Evolutionary conservation across 2,888 invertebrate species (phyloP).

Genomic region (Stenchaetothrips biformis): DNA sequence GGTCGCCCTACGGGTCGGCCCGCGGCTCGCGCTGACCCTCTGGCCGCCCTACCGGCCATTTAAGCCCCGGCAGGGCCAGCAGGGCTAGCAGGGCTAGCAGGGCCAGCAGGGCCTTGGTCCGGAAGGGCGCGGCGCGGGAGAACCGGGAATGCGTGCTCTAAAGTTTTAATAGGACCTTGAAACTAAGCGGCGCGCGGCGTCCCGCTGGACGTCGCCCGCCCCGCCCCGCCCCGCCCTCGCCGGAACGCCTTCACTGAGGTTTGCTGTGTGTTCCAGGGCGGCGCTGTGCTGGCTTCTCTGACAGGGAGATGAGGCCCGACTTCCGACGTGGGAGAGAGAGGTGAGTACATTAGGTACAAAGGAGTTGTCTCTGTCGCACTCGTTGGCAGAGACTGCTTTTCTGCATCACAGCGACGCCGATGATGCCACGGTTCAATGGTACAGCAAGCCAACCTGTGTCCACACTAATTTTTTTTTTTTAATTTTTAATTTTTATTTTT

Average conservation of each 20-base stretch:
- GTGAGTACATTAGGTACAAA: conserved; percentile 33
- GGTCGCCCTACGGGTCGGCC: too few species aligned
- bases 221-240: conserved; percentile 12
- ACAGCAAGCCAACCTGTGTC: background rate
- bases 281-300: conserved; percentile 37
- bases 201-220: background rate
- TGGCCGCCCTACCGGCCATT: too few species aligned
- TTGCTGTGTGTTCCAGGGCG: conserved; percentile 37
- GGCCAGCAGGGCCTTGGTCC: background rate
- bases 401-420: background rate
- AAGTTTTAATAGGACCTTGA: conserved; percentile 16
- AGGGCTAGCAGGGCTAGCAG: too few species aligned
- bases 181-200: background rate
- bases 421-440: background rate
- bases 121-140: background rate
- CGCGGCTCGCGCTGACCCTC: too few species aligned
- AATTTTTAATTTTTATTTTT: background rate
- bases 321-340: conserved; percentile 13
- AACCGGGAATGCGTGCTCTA: background rate
- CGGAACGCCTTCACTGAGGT: conserved; percentile 28
- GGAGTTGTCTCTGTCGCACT: conserved; percentile 14
- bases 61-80: too few species aligned
- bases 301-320: conserved; percentile 39
- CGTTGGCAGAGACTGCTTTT: too few species aligned
- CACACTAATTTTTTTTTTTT: too few species aligned